phyloP scores from a whole-genome alignment of 2,113 vertebrate species.

The Aythya baeri region DNA sequence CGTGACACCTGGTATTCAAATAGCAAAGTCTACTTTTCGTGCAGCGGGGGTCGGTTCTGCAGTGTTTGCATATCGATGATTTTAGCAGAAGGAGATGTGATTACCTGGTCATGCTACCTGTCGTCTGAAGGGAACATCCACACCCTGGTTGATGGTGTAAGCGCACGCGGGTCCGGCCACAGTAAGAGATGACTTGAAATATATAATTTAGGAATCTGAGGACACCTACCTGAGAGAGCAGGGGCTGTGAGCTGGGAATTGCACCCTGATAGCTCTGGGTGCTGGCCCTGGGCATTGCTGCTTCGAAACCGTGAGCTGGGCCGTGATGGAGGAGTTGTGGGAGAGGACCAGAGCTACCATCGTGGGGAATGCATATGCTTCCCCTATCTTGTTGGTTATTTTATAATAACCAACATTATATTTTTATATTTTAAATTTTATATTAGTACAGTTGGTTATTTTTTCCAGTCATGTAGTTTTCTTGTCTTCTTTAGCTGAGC shows the following conservation, averaged over 20 bases:
- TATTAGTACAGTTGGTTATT: neutral
- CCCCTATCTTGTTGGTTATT: neutral
- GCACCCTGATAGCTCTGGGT: neutral
- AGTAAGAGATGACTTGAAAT: neutral
- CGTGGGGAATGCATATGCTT: fast-evolving
- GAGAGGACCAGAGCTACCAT: neutral
- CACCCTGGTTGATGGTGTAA: fast-evolving
- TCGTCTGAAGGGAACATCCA: fast-evolving
- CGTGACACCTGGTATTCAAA: neutral
- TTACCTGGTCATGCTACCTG: neutral
- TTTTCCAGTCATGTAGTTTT: neutral
- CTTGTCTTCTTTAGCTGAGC: neutral
- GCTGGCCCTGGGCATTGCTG: neutral
- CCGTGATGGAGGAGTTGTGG: fast-evolving
- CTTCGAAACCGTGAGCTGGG: fast-evolving
- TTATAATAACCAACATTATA: too few species aligned
- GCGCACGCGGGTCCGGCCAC: too few species aligned
- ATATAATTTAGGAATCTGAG: too few species aligned
- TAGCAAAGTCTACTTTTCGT: neutral
- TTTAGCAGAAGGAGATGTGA: neutral
- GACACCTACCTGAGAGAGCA: neutral
- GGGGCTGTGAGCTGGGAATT: neutral
- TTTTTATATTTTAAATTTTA: too few species aligned
- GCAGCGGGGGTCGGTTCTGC: neutral
- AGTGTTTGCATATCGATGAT: neutral